These are phyloP conservation scores for Drosophila carrolli DNA, from an alignment of 1,140 invertebrate genomes.

Conservation along the genomic window DNA sequence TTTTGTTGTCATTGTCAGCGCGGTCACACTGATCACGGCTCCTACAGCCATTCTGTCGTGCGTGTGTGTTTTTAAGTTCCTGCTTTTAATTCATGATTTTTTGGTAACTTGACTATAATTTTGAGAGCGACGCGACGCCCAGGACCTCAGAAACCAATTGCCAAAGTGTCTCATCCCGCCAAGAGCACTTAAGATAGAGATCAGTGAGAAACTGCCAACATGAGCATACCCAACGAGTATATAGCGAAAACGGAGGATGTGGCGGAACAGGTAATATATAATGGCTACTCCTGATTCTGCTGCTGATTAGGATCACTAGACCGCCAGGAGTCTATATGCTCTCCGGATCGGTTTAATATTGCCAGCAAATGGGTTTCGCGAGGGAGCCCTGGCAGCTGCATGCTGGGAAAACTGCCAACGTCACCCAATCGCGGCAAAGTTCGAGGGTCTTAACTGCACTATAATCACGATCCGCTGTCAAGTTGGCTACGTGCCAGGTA, in stretches of 20 bases:
- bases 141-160: constrained; percentile 14
- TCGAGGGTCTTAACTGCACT: constrained; percentile 45
- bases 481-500: neutral
- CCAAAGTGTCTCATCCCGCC: constrained; percentile 16
- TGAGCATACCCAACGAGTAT: constrained; percentile 94
- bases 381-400: constrained; percentile 23
- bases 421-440: constrained; percentile 83
- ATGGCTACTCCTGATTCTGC: constrained; percentile 19
- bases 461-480: constrained; percentile 7
- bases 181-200: constrained; percentile 20
- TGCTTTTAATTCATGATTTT: constrained; percentile 75
- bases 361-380: neutral
- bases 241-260: constrained; percentile 96
- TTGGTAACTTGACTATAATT: constrained; percentile 66
- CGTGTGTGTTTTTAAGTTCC: constrained; percentile 78
- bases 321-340: neutral
- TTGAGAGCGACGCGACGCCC: constrained; percentile 18
- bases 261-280: constrained; percentile 93
- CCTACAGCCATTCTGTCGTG: constrained; percentile 49
- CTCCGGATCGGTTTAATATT: too few species aligned
- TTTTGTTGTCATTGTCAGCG: neutral
- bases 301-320: neutral
- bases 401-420: constrained; percentile 74
- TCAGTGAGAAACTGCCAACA: constrained; percentile 81
- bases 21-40: constrained; percentile 17